Percentiles rank a stretch among this genome's conserved stretches.
Conservation (phyloP, 2,113 vertebrate species). For the Syngnathus scovelli region DNA sequence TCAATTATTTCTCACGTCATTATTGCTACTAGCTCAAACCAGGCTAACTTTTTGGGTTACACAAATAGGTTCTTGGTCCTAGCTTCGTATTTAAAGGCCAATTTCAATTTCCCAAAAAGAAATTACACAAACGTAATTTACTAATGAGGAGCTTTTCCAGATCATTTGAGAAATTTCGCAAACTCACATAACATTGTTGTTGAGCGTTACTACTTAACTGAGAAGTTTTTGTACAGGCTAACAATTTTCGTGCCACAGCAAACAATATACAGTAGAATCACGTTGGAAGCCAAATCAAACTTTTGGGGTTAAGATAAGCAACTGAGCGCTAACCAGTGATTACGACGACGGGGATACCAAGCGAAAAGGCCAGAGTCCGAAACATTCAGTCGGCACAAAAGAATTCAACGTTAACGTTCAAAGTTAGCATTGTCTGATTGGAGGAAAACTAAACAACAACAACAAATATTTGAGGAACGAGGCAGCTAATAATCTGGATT, state of each 20-base stretch:
- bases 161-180: too few relatives aligned
- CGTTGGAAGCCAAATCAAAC: not conserved
- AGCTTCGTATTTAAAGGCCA: too few relatives aligned
- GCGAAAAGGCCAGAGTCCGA: not conserved
- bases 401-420: not conserved
- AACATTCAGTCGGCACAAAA: slow-evolving; percentile 3
- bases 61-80: not conserved
- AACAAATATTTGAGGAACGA: not conserved
- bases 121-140: too few relatives aligned
- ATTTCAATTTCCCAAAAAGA: too few relatives aligned
- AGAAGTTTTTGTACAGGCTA: not conserved
- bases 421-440: not conserved
- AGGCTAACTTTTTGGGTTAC: not conserved
- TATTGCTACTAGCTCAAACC: not conserved
- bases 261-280: not conserved
- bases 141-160: too few relatives aligned
- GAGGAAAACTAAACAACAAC: not conserved
- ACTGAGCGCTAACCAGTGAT: not conserved
- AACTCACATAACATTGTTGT: too few relatives aligned
- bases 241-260: not conserved
- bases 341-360: not conserved
- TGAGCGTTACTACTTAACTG: too few relatives aligned
- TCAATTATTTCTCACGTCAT: not conserved
- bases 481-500: not conserved
- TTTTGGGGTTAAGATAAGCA: not conserved